Evolutionary conservation across 2,797 vertebrate species (phyloP).

Genomic region (Labeo calbasu): DNA sequence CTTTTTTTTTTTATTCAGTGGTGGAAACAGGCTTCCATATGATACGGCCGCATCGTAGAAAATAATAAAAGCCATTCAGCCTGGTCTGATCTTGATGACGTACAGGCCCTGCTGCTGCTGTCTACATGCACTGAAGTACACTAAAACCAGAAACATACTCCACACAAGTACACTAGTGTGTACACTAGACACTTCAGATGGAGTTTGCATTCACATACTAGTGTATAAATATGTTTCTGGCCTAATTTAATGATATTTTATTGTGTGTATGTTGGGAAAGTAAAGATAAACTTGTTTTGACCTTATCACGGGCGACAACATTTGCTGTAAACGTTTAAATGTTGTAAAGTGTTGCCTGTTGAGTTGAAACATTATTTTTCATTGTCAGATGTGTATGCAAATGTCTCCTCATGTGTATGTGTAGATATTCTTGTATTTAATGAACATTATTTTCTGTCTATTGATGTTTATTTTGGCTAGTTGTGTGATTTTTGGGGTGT

Average conservation of each 20-base stretch:
- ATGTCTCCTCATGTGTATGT: slow-evolving; percentile 52
- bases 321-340: slow-evolving; percentile 40
- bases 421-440: slow-evolving; percentile 47
- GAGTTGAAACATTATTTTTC: slow-evolving; percentile 29
- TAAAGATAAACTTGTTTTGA: slow-evolving; percentile 6
- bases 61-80: slow-evolving; percentile 51
- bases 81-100: slow-evolving; percentile 23
- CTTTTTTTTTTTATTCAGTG: neutral
- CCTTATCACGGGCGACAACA: neutral
- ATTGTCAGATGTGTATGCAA: slow-evolving; percentile 39
- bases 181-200: neutral
- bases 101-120: slow-evolving; percentile 38
- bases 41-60: neutral
- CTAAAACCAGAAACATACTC: slow-evolving; percentile 16
- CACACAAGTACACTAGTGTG: slow-evolving; percentile 1
- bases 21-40: neutral
- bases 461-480: slow-evolving; percentile 27
- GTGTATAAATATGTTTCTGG: slow-evolving; percentile 11
- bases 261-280: neutral
- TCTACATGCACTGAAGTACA: slow-evolving; percentile 36
- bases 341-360: slow-evolving; percentile 18
- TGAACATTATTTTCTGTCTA: slow-evolving; percentile 25
- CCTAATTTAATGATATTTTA: slow-evolving; percentile 28
- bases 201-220: neutral
- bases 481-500: slow-evolving; percentile 24